phyloP scores from a whole-genome alignment of 1,140 invertebrate species.

The Ephestia elutella region DNA sequence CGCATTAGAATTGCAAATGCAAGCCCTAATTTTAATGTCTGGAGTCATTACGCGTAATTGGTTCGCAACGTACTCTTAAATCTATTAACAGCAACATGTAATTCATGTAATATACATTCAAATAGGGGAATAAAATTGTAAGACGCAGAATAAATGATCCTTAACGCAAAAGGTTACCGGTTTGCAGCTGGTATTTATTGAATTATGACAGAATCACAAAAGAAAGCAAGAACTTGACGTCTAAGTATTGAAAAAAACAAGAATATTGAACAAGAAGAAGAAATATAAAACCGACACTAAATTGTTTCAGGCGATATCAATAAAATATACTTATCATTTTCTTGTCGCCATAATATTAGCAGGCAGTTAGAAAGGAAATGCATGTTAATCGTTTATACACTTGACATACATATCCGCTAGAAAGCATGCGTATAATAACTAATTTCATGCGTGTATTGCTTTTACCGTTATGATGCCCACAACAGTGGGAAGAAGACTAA shows the following conservation, averaged over 20 bases:
- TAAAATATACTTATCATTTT: not conserved
- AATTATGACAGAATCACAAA: not conserved
- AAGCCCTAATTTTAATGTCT: not conserved
- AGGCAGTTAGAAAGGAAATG: not conserved
- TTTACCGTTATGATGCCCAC: not conserved
- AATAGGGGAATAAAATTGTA: conserved; percentile 4
- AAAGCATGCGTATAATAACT: conserved; percentile 1
- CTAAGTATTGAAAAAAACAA: too few relatives aligned
- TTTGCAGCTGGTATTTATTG: not conserved
- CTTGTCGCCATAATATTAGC: not conserved
- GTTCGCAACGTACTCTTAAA: not conserved
- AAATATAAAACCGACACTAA: not conserved
- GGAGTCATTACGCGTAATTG: not conserved
- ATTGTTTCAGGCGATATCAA: not conserved
- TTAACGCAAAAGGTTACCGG: not conserved
- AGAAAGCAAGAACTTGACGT: not conserved
- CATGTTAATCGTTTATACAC: not conserved
- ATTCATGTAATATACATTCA: conserved; percentile 1
- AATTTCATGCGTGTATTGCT: not conserved
- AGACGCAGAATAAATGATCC: conserved; percentile 1
- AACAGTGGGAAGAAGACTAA: not conserved
- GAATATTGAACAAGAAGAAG: too few relatives aligned
- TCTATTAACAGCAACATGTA: conserved; percentile 3
- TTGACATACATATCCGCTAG: conserved; percentile 3
- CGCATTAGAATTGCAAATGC: not conserved